Conservation (phyloP, 2,888 invertebrate species). For the Diarsia rubi region DNA sequence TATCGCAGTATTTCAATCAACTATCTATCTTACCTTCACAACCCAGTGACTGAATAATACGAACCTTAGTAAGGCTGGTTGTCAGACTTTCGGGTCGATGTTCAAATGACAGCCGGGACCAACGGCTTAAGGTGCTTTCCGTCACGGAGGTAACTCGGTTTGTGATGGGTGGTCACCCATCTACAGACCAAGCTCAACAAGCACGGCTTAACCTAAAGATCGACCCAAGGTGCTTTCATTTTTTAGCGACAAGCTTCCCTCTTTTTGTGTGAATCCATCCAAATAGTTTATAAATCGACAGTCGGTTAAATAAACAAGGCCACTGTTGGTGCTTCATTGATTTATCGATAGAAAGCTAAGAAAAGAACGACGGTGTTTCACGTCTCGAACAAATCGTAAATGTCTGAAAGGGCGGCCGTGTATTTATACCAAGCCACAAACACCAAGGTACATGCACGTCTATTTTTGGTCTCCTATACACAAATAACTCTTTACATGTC, state of each 20-base stretch:
- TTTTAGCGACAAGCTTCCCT: neutral
- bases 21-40: no score
- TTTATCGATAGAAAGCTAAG: conserved; percentile 8
- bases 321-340: neutral
- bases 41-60: no score
- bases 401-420: conserved; percentile 37
- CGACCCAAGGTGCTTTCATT: no score
- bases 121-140: no score
- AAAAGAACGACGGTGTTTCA: conserved; percentile 16
- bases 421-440: conserved; percentile 7
- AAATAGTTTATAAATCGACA: neutral
- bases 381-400: conserved; percentile 41
- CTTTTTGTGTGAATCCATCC: neutral
- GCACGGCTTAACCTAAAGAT: no score
- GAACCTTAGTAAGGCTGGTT: no score
- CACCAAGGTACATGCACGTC: conserved; percentile 8
- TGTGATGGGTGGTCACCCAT: no score
- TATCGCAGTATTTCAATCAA: no score
- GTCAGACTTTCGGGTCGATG: no score
- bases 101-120: no score
- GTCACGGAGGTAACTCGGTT: no score
- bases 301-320: neutral
- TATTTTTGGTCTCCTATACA: conserved; percentile 1
- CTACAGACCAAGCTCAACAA: no score
- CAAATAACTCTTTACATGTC: conserved; percentile 7